Conservation (phyloP, 2,888 invertebrate species). For the Dorcus hopei region DNA sequence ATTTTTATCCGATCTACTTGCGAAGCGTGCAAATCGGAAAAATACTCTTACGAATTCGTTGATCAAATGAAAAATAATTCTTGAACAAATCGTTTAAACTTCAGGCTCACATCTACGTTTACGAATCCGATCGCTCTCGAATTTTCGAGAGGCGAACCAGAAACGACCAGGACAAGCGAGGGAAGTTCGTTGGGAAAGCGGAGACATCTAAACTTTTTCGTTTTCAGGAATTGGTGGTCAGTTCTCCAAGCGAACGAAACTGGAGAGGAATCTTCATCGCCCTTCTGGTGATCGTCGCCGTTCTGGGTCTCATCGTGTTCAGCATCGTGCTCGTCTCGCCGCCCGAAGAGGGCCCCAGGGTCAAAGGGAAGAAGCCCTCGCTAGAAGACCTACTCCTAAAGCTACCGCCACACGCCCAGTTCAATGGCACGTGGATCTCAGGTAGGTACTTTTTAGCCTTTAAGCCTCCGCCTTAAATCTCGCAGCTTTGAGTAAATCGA, state of each 20-base stretch:
- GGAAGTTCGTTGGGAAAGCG: too few species aligned
- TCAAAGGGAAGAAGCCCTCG: slow-evolving; percentile 65
- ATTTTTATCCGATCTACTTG: too few species aligned
- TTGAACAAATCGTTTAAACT: too few species aligned
- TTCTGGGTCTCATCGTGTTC: slow-evolving; percentile 84
- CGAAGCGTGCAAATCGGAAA: too few species aligned
- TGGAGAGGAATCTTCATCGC: slow-evolving; percentile 95
- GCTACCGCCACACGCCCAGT: slow-evolving; percentile 53
- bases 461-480: not conserved
- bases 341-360: slow-evolving; percentile 66
- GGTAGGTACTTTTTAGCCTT: slow-evolving; percentile 50
- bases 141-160: too few species aligned
- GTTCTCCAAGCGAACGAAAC: slow-evolving; percentile 83
- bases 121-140: too few species aligned
- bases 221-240: slow-evolving; percentile 80
- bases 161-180: too few species aligned
- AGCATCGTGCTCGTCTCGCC: slow-evolving; percentile 90
- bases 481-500: not conserved
- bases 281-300: slow-evolving; percentile 83
- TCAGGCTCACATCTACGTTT: too few species aligned
- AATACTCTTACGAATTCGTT: too few species aligned
- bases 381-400: slow-evolving; percentile 64
- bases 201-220: not conserved
- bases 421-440: slow-evolving; percentile 77
- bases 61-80: too few species aligned